Conservation (phyloP, 92 coral and sea anemone genomes). For the Porites rus region DNA sequence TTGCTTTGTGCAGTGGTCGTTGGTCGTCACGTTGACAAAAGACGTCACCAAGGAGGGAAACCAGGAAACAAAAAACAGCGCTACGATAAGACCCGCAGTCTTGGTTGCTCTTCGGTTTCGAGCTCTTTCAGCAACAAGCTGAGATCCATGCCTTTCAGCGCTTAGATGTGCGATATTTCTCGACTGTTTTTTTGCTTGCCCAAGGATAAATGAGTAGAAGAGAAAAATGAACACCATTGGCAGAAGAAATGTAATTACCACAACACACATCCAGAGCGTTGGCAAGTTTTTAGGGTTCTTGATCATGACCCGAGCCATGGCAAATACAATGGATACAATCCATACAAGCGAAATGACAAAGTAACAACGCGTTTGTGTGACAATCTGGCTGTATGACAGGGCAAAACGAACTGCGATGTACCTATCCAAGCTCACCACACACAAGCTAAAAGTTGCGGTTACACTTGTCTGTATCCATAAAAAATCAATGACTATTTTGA, state of each 20-base stretch:
- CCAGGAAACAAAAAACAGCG: conserved; percentile 42
- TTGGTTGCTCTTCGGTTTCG: conserved; percentile 39
- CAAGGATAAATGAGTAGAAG: conserved; percentile 29
- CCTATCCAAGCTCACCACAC: conserved; percentile 43
- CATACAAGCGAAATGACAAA: conserved; percentile 23
- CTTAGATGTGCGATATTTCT: conserved; percentile 8
- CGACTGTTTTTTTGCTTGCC: conserved; percentile 18
- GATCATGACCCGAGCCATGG: conserved; percentile 8
- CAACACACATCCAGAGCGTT: conserved; percentile 36
- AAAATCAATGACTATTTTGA: conserved; percentile 35
- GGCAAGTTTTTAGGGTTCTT: conserved; percentile 39
- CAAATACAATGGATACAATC: conserved; percentile 20
- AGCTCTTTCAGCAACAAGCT: background rate
- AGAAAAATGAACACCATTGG: conserved; percentile 27
- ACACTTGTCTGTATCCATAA: conserved; percentile 52
- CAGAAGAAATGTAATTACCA: conserved; percentile 20
- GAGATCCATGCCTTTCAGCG: background rate
- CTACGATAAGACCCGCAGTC: conserved; percentile 35
- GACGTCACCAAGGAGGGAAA: conserved; percentile 38
- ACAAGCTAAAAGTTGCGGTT: conserved; percentile 41
- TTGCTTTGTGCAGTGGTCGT: conserved; percentile 10
- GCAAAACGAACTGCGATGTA: conserved; percentile 34
- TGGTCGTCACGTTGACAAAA: conserved; percentile 21
- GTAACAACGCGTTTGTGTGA: conserved; percentile 24
- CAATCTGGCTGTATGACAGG: conserved; percentile 30